Evolutionary conservation across 2,888 invertebrate genomes (phyloP).

Genomic region (Crepidodera aurea): DNA sequence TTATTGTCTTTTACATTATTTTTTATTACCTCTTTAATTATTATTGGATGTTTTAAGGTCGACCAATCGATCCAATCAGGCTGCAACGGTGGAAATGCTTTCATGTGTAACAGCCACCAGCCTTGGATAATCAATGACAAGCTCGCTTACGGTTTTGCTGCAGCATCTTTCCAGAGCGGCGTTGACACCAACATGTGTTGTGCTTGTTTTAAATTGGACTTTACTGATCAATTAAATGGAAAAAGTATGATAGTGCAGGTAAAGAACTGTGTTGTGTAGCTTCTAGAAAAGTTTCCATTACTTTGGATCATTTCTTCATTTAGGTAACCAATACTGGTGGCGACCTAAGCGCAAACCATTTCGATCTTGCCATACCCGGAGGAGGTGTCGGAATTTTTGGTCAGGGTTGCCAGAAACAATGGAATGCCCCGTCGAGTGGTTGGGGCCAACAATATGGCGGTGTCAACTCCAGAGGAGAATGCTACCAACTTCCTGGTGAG

Average conservation of each 20-base stretch:
- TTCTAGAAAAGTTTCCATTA: no score
- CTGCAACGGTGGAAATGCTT: conserved; percentile 33
- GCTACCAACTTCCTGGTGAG: background rate
- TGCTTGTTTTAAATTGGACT: conserved; percentile 34
- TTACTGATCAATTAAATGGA: conserved; percentile 32
- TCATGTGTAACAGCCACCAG: conserved; percentile 35
- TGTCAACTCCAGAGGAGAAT: conserved; percentile 21
- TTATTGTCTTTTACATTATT: background rate
- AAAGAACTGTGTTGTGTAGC: background rate
- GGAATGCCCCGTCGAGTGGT: conserved; percentile 38
- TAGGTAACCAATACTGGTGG: conserved; percentile 40
- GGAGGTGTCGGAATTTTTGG: conserved; percentile 36
- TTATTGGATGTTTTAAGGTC: background rate
- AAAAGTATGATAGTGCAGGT: conserved; percentile 36
- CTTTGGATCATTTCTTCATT: no score
- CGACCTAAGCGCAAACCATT: conserved; percentile 18
- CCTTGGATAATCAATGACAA: conserved; percentile 29
- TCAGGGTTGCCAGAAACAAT: conserved; percentile 40
- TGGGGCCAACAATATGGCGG: conserved; percentile 47
- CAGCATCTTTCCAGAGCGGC: conserved; percentile 32
- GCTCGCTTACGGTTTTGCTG: conserved; percentile 31
- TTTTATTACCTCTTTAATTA: background rate
- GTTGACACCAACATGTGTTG: conserved; percentile 36
- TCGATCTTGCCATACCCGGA: conserved; percentile 30
- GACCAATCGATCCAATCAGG: no score